These are phyloP conservation scores for Rhamnusium bicolor DNA, from an alignment of 2,888 invertebrate species.

Conservation along the genomic window DNA sequence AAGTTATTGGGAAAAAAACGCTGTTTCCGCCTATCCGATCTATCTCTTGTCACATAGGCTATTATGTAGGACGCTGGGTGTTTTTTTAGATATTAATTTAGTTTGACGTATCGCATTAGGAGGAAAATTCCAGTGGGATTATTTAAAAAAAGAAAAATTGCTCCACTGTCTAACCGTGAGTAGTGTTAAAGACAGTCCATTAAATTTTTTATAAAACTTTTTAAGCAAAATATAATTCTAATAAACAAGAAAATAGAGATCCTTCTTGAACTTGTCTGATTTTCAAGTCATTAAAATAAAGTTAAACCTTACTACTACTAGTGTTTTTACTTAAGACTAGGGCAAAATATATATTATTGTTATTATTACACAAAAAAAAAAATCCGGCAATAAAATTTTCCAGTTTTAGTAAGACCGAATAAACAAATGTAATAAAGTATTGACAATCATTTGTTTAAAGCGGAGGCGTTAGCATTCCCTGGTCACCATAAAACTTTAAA, in stretches of 20 bases:
- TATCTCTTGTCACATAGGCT: constrained; percentile 44
- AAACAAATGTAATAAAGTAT: too few species aligned
- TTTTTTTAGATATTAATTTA: constrained; percentile 41
- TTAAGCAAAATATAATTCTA: background rate
- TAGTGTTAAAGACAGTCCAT: too few species aligned
- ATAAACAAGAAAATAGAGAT: background rate
- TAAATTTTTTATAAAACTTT: too few species aligned
- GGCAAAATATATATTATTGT: too few species aligned
- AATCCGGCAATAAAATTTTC: too few species aligned
- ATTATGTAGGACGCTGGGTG: constrained; percentile 40
- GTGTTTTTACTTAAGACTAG: too few species aligned
- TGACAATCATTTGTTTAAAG: too few species aligned
- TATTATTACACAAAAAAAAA: too few species aligned
- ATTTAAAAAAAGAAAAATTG: constrained; percentile 21
- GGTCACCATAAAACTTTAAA: too few species aligned
- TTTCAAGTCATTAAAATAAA: background rate
- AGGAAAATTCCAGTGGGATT: constrained; percentile 4
- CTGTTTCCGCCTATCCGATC: constrained; percentile 41
- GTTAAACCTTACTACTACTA: too few species aligned
- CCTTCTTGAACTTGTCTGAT: background rate
- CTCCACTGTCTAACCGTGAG: background rate
- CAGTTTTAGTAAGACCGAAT: too few species aligned
- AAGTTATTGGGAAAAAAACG: constrained; percentile 38
- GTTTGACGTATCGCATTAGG: constrained; percentile 36
- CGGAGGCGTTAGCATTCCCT: too few species aligned